Conservation (phyloP, 2,113 vertebrate genomes). For the Sclerurus mexicanus region DNA sequence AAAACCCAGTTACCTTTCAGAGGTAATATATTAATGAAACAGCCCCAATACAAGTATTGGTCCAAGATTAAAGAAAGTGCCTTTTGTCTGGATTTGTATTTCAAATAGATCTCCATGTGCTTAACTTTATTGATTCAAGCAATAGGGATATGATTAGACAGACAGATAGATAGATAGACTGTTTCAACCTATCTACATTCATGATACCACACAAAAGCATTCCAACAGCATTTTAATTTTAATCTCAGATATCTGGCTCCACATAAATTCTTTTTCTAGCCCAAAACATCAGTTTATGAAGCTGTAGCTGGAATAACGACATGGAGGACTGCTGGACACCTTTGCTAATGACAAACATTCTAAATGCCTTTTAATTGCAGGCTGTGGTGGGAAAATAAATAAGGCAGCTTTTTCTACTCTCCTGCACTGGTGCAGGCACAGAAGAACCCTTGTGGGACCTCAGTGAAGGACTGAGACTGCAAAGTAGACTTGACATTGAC, state of each 20-base stretch:
- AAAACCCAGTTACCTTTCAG: constrained; percentile 48
- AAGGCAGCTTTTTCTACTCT: neutral
- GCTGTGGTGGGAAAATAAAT: neutral
- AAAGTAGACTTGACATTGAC: neutral
- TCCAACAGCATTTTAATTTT: neutral
- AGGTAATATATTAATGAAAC: constrained; percentile 52
- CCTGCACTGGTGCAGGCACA: neutral
- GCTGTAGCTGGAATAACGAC: neutral
- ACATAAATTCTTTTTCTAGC: neutral
- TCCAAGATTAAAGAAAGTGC: constrained; percentile 33
- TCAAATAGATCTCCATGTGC: constrained; percentile 11
- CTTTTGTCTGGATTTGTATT: constrained; percentile 32
- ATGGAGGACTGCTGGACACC: neutral
- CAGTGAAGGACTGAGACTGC: neutral
- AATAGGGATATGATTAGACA: neutral
- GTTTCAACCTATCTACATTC: neutral
- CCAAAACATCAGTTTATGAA: neutral
- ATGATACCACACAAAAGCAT: neutral
- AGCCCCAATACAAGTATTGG: neutral
- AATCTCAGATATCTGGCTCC: neutral
- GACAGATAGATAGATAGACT: neutral
- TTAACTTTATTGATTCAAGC: constrained; percentile 36
- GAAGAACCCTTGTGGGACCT: neutral
- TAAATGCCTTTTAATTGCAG: neutral
- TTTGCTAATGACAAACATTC: neutral